Base-by-base conservation (phyloP, 2,888 invertebrate genomes). In the Pristionchus entomophagus region DNA sequence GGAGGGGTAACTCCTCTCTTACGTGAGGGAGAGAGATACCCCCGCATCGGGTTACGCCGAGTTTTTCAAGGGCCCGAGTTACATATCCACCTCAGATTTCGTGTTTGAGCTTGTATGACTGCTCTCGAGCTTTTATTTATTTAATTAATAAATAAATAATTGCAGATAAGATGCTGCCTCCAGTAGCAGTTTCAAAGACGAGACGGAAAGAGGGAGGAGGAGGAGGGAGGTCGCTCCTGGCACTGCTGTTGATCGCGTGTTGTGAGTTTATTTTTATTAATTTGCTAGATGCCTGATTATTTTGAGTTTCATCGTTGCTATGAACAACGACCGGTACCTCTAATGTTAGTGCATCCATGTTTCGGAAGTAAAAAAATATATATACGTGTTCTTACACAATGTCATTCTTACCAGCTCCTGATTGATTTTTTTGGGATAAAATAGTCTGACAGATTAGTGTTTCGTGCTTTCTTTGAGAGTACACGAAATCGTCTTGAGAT, bases 171-270 rank as follows among this genome's bases (percentile, higher is more conserved):
- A 73, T 73, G 73, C 73, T 73, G 73, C 41, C 41, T 29, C 73
- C 41, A 26, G 73, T 73, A n/a, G 73, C 73, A 41, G 73, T 73
- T 12, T 73, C 73, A 41, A 73, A 73, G 73, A 73, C 73, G 73
- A 73, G 73, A 73, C 73, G 73, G 73, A 73, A 73, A 73, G 73
- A 73, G 41, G 73, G 41, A 73, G 73, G 73, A 26, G 56, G 35
- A 73, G 26, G 41, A 14, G 14, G 73, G 14, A 38, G n/a, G 73
- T n/a, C 6, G 41, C 4, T 45, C 45, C 45, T 45, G 8, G 45
- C 14, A 8, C n/a, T 80, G 32, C n/a, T 80, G 0, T 2, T 78
- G 12, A n/a, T 77, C 19, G 45, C 41, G 12, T 77, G 41, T 45
- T 77, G 77, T 77, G 26, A 41, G 77, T 77, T n/a, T 19, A 8